phyloP scores from a whole-genome alignment of 2,797 vertebrate genomes.

The Botia kubotai region DNA sequence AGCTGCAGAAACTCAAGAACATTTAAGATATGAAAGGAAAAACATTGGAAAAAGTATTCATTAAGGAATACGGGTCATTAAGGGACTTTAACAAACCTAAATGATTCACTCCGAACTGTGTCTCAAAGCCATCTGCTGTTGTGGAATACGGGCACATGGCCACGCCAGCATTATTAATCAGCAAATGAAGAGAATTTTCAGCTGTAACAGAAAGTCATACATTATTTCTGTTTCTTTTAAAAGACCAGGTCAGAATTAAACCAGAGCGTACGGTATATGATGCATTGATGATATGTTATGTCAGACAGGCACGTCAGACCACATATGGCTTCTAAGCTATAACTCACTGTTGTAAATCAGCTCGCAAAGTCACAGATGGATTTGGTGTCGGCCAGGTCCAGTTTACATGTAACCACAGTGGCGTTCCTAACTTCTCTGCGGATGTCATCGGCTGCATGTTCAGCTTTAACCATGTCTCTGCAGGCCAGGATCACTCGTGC shows the following conservation, averaged over 20 bases:
- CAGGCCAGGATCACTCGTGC: slow-evolving; percentile 78
- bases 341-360: slow-evolving; percentile 77
- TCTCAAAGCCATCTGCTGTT: slow-evolving; percentile 77
- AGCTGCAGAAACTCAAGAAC: slow-evolving; percentile 13
- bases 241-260: not conserved
- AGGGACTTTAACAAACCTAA: slow-evolving; percentile 66
- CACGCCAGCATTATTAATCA: slow-evolving; percentile 82
- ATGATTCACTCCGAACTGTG: slow-evolving; percentile 82
- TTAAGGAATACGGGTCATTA: not conserved
- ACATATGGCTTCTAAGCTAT: not conserved
- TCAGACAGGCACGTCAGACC: too few relatives aligned
- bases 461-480: slow-evolving; percentile 75
- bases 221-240: not conserved
- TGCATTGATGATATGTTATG: not conserved
- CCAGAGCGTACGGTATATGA: not conserved
- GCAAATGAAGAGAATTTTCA: slow-evolving; percentile 75
- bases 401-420: slow-evolving; percentile 71
- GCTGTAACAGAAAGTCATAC: slow-evolving; percentile 65
- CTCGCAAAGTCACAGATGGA: slow-evolving; percentile 81
- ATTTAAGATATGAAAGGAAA: not conserved
- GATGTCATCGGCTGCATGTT: slow-evolving; percentile 74
- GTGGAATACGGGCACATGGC: slow-evolving; percentile 69
- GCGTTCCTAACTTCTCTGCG: slow-evolving; percentile 68
- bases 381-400: slow-evolving; percentile 79
- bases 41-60: not conserved